Evolutionary conservation across 2,797 vertebrate genomes (phyloP).

Genomic region (Clarias fuscus): DNA sequence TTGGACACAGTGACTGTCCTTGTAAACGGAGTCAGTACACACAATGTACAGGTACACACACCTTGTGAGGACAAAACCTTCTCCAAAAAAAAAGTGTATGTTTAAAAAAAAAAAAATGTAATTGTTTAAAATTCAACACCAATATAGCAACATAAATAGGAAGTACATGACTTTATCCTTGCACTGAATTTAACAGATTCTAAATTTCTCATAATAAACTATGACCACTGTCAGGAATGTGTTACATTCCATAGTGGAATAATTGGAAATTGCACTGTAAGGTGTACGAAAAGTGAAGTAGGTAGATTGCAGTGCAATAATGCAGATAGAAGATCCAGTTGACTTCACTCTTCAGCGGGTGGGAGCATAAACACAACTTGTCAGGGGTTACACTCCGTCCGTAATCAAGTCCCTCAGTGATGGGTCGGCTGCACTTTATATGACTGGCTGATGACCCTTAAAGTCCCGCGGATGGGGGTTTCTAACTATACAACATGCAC

Average conservation of each 20-base stretch:
- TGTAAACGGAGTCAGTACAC: too few species aligned
- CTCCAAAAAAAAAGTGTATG: too few species aligned
- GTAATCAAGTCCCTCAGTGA: background rate
- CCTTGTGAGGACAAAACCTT: too few species aligned
- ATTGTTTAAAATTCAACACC: too few species aligned
- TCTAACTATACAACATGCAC: background rate
- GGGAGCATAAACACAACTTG: background rate
- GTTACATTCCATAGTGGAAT: background rate
- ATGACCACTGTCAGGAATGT: background rate
- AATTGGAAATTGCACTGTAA: background rate
- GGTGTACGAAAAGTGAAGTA: background rate
- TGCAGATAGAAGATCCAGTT: too few species aligned
- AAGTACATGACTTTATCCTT: too few species aligned
- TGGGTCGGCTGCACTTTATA: background rate
- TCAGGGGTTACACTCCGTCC: too few species aligned
- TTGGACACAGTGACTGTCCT: too few species aligned
- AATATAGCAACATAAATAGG: too few species aligned
- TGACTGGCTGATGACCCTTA: background rate
- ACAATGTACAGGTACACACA: too few species aligned
- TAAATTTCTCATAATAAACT: background rate
- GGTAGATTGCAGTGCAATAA: background rate
- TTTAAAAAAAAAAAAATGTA: too few species aligned
- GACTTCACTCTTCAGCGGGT: background rate
- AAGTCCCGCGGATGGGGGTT: background rate
- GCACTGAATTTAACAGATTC: too few species aligned